Evolutionary conservation across 1,140 invertebrate genomes (phyloP).

Genomic region (Lerema accius): DNA sequence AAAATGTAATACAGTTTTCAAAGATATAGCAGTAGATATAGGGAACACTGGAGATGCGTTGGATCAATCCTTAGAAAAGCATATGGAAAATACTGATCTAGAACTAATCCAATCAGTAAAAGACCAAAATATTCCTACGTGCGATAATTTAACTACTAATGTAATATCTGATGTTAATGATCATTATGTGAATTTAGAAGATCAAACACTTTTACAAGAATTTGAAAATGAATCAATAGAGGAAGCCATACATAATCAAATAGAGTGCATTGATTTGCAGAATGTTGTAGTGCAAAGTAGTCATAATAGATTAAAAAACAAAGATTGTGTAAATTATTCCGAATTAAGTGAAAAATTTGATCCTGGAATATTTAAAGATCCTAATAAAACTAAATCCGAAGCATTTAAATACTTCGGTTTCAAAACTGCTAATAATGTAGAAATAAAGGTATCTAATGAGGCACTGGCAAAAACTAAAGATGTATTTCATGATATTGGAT

Average conservation of each 20-base stretch:
- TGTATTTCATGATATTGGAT: conserved; percentile 51
- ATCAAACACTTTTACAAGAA: conserved; percentile 23
- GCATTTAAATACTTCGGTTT: conserved; percentile 38
- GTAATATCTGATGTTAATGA: not conserved
- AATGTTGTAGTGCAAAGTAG: not conserved
- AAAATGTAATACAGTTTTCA: conserved; percentile 46
- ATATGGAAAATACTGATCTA: conserved; percentile 11
- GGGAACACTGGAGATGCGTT: not conserved
- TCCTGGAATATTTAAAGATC: not conserved
- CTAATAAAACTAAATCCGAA: not conserved
- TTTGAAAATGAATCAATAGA: conserved; percentile 25
- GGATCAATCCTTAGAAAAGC: too few species aligned
- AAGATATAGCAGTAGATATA: conserved; percentile 39
- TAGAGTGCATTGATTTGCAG: not conserved
- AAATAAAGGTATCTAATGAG: conserved; percentile 52
- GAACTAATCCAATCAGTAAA: not conserved
- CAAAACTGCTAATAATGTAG: conserved; percentile 53
- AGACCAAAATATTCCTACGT: not conserved
- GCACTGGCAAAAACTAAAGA: conserved; percentile 54
- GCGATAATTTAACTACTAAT: not conserved
- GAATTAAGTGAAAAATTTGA: not conserved
- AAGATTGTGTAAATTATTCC: not conserved
- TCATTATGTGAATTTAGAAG: conserved; percentile 2
- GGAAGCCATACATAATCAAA: conserved; percentile 4
- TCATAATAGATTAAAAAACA: not conserved